These are phyloP conservation scores for Drosophila pseudoananassae DNA, from an alignment of 1,140 invertebrate species.

Conservation along the genomic window DNA sequence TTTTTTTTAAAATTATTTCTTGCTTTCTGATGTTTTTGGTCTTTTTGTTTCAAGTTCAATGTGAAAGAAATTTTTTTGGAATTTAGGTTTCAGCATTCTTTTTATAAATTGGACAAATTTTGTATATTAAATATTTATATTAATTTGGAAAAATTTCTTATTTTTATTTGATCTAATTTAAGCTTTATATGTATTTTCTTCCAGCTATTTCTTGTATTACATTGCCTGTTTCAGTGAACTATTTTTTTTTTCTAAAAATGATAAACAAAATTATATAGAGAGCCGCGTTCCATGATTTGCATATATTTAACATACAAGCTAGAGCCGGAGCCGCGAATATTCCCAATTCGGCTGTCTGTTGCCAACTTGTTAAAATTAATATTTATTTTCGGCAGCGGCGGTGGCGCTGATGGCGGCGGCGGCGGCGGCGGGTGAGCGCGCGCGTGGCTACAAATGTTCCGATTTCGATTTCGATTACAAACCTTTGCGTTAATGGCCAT, in stretches of 20 bases:
- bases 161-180: no score
- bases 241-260: neutral
- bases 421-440: neutral
- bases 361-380: constrained; percentile 35
- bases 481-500: constrained; percentile 81
- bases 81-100: no score
- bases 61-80: neutral
- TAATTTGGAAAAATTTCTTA: no score
- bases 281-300: constrained; percentile 11
- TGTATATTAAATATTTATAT: no score
- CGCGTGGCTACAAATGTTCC: neutral
- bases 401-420: no score
- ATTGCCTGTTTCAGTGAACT: neutral
- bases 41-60: constrained; percentile 10
- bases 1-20: neutral
- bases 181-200: no score
- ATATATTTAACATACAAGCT: neutral
- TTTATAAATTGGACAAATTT: no score
- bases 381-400: constrained; percentile 2
- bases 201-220: no score
- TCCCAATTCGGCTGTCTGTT: constrained; percentile 28
- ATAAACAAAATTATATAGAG: constrained; percentile 20
- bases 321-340: constrained; percentile 3
- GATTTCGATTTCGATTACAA: constrained; percentile 34
- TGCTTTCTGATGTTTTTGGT: neutral